Conservation (phyloP, 2,888 invertebrate genomes). For the Netelia virgata region DNA sequence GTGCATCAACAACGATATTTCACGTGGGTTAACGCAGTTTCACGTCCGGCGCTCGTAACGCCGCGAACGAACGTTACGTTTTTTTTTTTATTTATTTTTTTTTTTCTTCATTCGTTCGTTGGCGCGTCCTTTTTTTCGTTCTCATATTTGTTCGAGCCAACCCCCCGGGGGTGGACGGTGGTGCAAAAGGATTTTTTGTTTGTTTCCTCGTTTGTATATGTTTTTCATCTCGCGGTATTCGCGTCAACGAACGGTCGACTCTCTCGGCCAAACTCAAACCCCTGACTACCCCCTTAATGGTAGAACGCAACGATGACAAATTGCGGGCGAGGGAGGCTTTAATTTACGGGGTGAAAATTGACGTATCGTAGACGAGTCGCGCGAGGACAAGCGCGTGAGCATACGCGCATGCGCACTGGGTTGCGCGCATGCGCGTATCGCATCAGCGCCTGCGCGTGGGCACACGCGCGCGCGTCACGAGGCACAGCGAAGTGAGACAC, state of each 20-base stretch:
- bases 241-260: constrained; percentile 20
- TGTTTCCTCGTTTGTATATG: constrained; percentile 12
- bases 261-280: not conserved
- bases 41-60: constrained; percentile 48
- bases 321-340: constrained; percentile 58
- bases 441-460: too few species aligned
- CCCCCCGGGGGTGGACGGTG: not conserved
- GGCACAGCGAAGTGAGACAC: not conserved
- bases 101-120: constrained; percentile 33
- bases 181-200: constrained; percentile 41
- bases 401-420: constrained; percentile 2
- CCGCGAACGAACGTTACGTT: constrained; percentile 26
- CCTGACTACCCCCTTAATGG: constrained; percentile 1
- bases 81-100: constrained; percentile 47
- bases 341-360: constrained; percentile 72
- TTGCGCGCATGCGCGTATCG: too few species aligned
- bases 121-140: constrained; percentile 21
- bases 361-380: constrained; percentile 65
- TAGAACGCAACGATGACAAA: constrained; percentile 65
- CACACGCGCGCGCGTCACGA: not conserved
- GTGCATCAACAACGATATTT: constrained; percentile 60
- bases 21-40: constrained; percentile 50
- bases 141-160: constrained; percentile 47
- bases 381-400: constrained; percentile 26
- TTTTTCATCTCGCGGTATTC: constrained; percentile 26